These are phyloP conservation scores for Ctena decussata DNA, from an alignment of 2,888 invertebrate genomes.

Conservation along the genomic window DNA sequence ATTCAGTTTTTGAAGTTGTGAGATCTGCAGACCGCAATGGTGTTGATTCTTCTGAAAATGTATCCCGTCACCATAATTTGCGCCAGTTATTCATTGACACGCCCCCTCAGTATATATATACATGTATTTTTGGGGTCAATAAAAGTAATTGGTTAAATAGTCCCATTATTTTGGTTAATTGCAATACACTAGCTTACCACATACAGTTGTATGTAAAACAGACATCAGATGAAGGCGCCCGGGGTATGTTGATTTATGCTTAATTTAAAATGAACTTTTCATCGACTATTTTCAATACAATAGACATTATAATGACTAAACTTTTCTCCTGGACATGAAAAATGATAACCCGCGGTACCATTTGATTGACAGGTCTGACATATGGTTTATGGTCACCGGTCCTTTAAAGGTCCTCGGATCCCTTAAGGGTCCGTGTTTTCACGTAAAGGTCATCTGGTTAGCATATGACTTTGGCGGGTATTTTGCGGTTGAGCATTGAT, in stretches of 20 bases:
- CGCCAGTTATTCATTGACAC: no score
- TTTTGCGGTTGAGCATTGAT: neutral
- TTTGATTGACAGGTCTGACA: neutral
- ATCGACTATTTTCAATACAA: neutral
- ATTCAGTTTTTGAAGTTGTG: no score
- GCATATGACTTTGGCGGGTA: neutral
- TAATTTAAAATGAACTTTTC: slow-evolving; percentile 10
- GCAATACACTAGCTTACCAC: no score
- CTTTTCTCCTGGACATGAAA: neutral
- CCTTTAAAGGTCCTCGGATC: neutral
- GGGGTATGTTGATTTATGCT: neutral
- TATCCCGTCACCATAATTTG: no score
- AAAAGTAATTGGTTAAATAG: no score
- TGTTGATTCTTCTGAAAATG: no score
- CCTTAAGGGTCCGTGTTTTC: neutral
- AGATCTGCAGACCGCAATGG: no score
- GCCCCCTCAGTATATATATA: no score
- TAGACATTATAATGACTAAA: neutral
- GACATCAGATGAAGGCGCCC: neutral
- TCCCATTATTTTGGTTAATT: no score
- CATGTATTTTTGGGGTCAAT: no score
- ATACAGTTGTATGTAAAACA: neutral
- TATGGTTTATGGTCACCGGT: neutral
- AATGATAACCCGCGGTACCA: neutral
- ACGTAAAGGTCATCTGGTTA: neutral